phyloP scores from a whole-genome alignment of 2,113 vertebrate genomes.

The Bambusicola thoracicus region DNA sequence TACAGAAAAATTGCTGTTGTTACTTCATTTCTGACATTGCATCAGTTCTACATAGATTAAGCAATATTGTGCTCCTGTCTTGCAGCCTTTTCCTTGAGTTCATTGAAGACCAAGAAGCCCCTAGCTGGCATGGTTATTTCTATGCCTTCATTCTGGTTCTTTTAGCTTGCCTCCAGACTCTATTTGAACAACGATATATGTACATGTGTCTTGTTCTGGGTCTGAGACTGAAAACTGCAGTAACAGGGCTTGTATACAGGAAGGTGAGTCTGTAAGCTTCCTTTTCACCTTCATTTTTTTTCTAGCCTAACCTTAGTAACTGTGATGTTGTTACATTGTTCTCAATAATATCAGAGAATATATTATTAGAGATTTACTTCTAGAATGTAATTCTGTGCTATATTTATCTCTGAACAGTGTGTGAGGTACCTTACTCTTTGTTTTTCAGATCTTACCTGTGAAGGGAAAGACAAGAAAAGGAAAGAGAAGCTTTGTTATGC shows the following conservation, averaged over 20 bases:
- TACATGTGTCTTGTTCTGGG: constrained; percentile 89
- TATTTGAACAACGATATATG: constrained; percentile 92
- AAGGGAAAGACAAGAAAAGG: neutral
- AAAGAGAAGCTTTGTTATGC: neutral
- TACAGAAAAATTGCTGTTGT: neutral
- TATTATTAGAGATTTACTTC: neutral
- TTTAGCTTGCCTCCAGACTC: constrained; percentile 87
- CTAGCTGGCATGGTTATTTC: constrained; percentile 89
- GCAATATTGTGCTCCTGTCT: neutral
- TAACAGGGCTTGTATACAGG: constrained; percentile 90
- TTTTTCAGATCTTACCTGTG: neutral
- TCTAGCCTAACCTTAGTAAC: neutral
- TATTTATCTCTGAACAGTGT: neutral
- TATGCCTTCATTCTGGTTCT: constrained; percentile 86
- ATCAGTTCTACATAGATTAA: neutral
- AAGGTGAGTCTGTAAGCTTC: constrained; percentile 82
- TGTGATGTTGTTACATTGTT: neutral
- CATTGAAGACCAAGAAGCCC: constrained; percentile 78
- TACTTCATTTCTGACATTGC: neutral
- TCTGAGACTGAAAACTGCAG: constrained; percentile 87
- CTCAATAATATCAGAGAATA: neutral
- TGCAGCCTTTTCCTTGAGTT: constrained; percentile 89
- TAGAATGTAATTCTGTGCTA: neutral
- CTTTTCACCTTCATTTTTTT: neutral
- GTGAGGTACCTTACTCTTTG: neutral